Conservation (phyloP, 92 coral and sea anemone genomes). For the Meandrina meandrites region DNA sequence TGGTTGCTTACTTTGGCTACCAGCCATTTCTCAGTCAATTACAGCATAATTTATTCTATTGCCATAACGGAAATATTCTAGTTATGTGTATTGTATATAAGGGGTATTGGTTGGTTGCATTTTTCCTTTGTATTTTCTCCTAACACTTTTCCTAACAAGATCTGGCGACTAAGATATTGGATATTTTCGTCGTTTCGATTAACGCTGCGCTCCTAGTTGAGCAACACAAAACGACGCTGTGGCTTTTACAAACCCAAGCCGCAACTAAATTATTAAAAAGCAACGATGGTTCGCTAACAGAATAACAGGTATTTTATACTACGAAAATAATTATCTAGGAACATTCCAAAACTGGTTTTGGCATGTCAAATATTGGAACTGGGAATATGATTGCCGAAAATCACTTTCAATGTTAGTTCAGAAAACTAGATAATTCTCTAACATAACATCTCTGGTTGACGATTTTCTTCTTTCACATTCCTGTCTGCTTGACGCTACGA, state of each 20-base stretch:
- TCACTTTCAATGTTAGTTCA: not conserved
- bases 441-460: not conserved
- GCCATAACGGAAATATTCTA: not conserved
- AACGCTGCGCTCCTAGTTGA: not conserved
- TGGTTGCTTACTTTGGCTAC: not conserved
- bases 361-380: not conserved
- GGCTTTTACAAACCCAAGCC: conserved; percentile 17
- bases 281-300: not conserved
- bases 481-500: no score
- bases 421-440: not conserved
- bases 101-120: no score
- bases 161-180: not conserved
- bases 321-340: not conserved
- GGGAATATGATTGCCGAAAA: not conserved
- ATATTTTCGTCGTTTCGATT: not conserved
- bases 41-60: not conserved
- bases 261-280: conserved; percentile 6
- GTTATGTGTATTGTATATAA: not conserved
- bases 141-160: not conserved
- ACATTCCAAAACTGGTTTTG: not conserved
- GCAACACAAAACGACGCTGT: conserved; percentile 17
- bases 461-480: not conserved
- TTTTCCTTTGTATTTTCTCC: not conserved
- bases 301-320: not conserved
- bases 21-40: not conserved